Conservation (phyloP, 1,140 invertebrate genomes). For the Drosophila nikananu region DNA sequence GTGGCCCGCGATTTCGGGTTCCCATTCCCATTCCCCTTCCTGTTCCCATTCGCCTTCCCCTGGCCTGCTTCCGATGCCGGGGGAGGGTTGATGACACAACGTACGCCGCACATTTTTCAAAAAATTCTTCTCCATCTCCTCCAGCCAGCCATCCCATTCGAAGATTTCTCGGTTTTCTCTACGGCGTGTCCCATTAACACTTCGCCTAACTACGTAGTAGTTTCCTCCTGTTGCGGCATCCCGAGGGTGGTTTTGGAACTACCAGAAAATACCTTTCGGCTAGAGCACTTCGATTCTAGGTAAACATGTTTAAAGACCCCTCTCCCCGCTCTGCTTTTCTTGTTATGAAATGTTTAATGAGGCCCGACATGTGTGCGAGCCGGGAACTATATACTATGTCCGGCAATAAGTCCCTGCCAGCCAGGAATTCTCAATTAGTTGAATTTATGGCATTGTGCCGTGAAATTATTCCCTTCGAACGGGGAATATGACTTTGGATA, state of each 20-base stretch:
- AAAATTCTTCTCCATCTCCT: constrained; percentile 25
- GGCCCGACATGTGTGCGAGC: constrained; percentile 53
- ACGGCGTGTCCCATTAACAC: constrained; percentile 74
- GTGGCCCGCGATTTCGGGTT: constrained; percentile 34
- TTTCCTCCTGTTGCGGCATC: constrained; percentile 23
- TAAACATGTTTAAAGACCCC: constrained; percentile 54
- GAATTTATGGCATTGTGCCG: constrained; percentile 60
- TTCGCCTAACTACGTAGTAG: constrained; percentile 58
- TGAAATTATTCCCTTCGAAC: constrained; percentile 33
- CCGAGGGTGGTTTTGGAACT: constrained; percentile 53
- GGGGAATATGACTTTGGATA: constrained; percentile 24
- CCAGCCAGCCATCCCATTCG: constrained; percentile 4
- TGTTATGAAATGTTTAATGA: constrained; percentile 75
- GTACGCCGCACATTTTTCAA: constrained; percentile 71
- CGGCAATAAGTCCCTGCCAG: constrained; percentile 53
- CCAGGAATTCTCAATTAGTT: constrained; percentile 74
- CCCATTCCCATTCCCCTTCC: constrained; percentile 3
- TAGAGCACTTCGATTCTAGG: constrained; percentile 48
- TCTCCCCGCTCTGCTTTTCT: background rate
- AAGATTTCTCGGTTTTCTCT: constrained; percentile 59
- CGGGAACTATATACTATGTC: constrained; percentile 2
- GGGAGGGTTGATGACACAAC: constrained; percentile 73
- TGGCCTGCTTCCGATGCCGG: constrained; percentile 3
- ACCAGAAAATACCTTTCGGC: constrained; percentile 41
- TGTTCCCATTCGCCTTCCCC: background rate